A percentile compares a stretch with the other conserved stretches of the same genome.
Evolutionary conservation across 2,888 invertebrate species (phyloP).

Genomic region (Cephus nigrinus): DNA sequence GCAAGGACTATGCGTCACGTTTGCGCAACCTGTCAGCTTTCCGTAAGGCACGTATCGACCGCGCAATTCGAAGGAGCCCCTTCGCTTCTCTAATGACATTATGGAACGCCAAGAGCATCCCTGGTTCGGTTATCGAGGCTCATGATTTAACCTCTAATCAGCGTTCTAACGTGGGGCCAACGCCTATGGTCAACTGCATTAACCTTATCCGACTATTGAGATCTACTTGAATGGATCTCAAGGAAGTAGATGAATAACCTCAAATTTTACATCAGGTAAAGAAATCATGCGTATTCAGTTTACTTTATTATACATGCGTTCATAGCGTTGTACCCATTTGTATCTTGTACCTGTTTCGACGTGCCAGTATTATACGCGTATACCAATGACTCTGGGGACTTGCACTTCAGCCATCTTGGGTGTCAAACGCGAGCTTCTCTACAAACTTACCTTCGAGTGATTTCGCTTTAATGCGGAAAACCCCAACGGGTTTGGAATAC

Average conservation of each 20-base stretch:
- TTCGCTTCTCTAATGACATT: not conserved
- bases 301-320: not conserved
- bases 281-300: not conserved
- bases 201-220: not conserved
- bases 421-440: constrained; percentile 42
- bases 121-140: not conserved
- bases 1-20: not conserved
- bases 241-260: not conserved
- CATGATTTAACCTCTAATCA: not conserved
- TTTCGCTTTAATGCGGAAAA: constrained; percentile 23
- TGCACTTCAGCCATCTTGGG: constrained; percentile 35
- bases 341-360: not conserved
- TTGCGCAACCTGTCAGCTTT: not conserved
- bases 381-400: not conserved
- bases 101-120: not conserved
- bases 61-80: not conserved
- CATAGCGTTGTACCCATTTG: not conserved
- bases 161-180: not conserved
- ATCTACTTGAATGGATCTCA: not conserved
- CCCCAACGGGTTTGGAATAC: not conserved
- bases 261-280: not conserved
- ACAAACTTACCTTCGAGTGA: constrained; percentile 22
- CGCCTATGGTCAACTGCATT: not conserved
- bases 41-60: not conserved
- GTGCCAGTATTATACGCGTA: not conserved